Evolutionary conservation across 2,113 vertebrate species (phyloP), one percentile per base, ranked within the genome.

Genomic region (Eptesicus fuscus): DNA sequence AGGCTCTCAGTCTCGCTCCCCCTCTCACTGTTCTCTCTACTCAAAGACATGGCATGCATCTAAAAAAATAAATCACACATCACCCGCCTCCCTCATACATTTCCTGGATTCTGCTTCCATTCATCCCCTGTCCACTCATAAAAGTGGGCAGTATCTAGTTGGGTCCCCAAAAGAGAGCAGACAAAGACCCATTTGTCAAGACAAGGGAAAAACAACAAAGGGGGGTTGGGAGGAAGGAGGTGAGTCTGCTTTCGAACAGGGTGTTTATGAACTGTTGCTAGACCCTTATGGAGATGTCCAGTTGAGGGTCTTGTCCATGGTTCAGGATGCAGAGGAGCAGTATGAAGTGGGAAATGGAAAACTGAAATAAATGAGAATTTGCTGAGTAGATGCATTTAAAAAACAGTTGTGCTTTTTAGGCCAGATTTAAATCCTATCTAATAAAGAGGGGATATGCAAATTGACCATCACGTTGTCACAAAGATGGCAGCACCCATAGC

Each of bases 301-400:
- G 8, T 0, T 23, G 25, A 49, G n/a, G 14, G 2, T 0, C 0
- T 1, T 16, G 1, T 2, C 1, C 0, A 7, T 0, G 0, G n/a
- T 17, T 30, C 30, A 37, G 25, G 47, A 12, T 16, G 56, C 23
- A 11, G 7, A 5, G 13, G 16, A 25, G 9, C 0, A 2, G 7
- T 17, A 76, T 35, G 3, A 51, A 14, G 67, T 5, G 17, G 3
- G 1, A 76, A 2, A 14, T 12, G 20, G n/a, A 11, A 16, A 85
- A 53, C 9, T 71, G 11, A 53, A 23, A 56, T 14, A 5, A 23
- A 30, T 1, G 0, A 65, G 28, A 65, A 13, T 13, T 79, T 28
- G 76, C 11, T 6, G 12, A 78, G 17, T 37, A 32, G 40, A n/a
- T 8, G 32, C 20, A 73, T 47, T 77, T n/a, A 28, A 47, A 87